Evolutionary conservation across 2,797 vertebrate genomes (phyloP).

Genomic region (Falco cherrug): DNA sequence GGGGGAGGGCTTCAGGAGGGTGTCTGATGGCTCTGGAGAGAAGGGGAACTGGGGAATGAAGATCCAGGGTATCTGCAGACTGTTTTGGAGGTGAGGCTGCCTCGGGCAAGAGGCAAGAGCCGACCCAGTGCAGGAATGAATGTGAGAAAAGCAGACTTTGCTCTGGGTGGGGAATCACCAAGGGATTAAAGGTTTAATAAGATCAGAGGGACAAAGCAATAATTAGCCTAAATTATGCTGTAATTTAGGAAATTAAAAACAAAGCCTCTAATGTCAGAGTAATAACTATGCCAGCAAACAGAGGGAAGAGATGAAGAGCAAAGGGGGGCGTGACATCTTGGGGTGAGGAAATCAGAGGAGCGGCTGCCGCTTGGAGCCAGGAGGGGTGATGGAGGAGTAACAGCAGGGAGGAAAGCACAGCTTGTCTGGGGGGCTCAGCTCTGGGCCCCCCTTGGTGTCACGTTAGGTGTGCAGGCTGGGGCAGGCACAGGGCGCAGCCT

Average conservation of each 20-base stretch:
- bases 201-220: constrained; percentile 73
- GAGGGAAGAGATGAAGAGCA: constrained; percentile 5
- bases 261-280: constrained; percentile 59
- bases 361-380: accelerated
- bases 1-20: not conserved
- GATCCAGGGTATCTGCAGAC: not conserved
- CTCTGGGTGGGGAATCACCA: constrained; percentile 66
- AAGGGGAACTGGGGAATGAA: not conserved
- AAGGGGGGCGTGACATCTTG: not conserved
- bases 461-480: not conserved
- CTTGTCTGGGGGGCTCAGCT: not conserved
- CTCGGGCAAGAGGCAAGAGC: constrained; percentile 43
- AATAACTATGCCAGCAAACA: constrained; percentile 1
- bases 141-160: constrained; percentile 64
- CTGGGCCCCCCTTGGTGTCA: accelerated
- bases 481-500: not conserved
- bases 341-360: not conserved
- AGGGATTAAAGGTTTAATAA: constrained; percentile 73
- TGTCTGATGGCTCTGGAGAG: not conserved
- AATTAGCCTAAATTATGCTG: constrained; percentile 72
- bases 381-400: not conserved
- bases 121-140: constrained; percentile 41
- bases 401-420: not conserved
- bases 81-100: not conserved
- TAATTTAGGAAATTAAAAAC: constrained; percentile 75